Evolutionary conservation across 1,140 invertebrate genomes (phyloP), one percentile per base, ranked within the genome.

Genomic region (Hycleus cichorii): DNA sequence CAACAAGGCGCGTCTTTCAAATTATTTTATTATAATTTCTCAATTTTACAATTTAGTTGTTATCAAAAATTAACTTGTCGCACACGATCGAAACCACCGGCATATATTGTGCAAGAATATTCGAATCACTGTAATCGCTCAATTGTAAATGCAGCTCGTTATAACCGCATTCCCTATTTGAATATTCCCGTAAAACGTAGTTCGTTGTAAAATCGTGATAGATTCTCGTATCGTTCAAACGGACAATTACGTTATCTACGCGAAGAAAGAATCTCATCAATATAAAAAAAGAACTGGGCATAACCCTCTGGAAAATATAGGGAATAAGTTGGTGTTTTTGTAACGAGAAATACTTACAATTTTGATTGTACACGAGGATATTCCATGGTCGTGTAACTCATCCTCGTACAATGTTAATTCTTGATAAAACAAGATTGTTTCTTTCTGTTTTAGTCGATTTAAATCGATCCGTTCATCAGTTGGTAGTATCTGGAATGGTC

Each of bases 371-470:
- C 87, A 82, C 47, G 88, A 84, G 0, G 95, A 92, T 51, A 93
- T 88, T 18, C 97, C 97, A 81, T 98, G 93, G 78, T 99, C 97
- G 72, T 97, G 95, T 47, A 99, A 76, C 77, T 99, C 97, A 80
- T 99, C 97, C 79, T 99, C 97, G 79, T 92, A 99, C 2, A 99
- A 77, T 24, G 89, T 86, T 38, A 99, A 75, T 75, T 98, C 93
- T 64, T 93, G 85, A 76, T 95, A 98, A 74, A 98, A 98, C 0
- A 94, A 73, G 57, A 99, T 98, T 72, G 90, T 86, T 57, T 99
- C 95, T 70, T 85, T 87, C 59, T 83, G 78, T 76, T 91, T 96
- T 18, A 99, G 76, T 70, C 93, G 87, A 63, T 97, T 90, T 61
- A 95, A 79, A 76, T 99, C 84, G 44, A 99, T 93, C 62, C 81